Conservation (phyloP, 2,113 vertebrate genomes). For the Saccopteryx leptura region DNA sequence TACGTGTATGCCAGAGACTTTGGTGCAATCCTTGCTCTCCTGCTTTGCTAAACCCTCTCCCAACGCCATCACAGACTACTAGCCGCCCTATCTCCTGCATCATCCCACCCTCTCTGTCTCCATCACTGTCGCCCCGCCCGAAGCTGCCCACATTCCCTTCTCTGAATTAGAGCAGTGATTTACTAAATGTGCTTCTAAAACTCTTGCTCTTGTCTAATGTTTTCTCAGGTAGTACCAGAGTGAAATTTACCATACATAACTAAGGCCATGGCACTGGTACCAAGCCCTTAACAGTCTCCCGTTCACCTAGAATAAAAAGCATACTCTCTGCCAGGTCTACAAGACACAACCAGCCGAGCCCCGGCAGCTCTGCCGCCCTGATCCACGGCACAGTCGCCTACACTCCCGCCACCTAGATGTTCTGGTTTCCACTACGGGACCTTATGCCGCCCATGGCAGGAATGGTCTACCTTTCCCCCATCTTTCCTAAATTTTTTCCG, state of each 20-base stretch:
- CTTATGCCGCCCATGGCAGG: background rate
- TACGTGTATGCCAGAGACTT: background rate
- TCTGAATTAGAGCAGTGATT: background rate
- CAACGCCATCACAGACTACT: background rate
- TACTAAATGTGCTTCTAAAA: background rate
- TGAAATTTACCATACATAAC: conserved; percentile 28
- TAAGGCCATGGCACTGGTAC: background rate
- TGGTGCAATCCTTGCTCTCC: background rate
- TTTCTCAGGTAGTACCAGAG: background rate
- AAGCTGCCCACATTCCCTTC: background rate
- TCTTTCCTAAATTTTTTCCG: background rate
- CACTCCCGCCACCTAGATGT: background rate
- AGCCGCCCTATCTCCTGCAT: background rate
- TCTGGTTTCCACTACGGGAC: background rate
- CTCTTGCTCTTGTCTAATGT: background rate
- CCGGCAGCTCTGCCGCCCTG: background rate
- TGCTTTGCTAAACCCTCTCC: background rate
- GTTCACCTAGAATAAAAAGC: background rate
- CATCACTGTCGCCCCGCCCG: no score
- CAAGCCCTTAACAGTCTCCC: background rate
- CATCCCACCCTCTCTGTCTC: background rate
- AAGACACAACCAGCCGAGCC: background rate
- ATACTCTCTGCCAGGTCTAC: background rate
- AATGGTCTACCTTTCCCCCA: background rate
- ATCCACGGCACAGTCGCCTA: background rate